phyloP scores from a whole-genome alignment of 2,888 invertebrate genomes.

The Archips crataeganus region DNA sequence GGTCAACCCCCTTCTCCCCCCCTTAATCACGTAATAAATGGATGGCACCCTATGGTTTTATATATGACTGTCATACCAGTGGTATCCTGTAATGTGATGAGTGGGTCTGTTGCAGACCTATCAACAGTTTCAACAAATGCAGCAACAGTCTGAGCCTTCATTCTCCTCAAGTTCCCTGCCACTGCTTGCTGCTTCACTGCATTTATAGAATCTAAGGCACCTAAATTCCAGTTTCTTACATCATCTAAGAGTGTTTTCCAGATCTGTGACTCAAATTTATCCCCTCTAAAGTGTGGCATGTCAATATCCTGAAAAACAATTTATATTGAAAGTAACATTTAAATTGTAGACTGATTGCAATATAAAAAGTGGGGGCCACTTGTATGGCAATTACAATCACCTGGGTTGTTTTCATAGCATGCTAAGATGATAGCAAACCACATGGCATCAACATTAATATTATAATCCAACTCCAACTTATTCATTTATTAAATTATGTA shows the following conservation, averaged over 20 bases:
- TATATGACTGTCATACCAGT: constrained; percentile 59
- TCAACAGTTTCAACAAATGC: constrained; percentile 78
- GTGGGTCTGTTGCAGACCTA: constrained; percentile 74
- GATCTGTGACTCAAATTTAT: constrained; percentile 71
- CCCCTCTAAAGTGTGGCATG: constrained; percentile 66
- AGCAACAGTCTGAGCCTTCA: constrained; percentile 72
- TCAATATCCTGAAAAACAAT: constrained; percentile 69
- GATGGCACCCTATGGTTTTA: background rate
- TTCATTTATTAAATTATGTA: no score
- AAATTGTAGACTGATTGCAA: no score
- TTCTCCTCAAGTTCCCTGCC: constrained; percentile 63
- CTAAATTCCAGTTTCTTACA: constrained; percentile 59
- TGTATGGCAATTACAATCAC: no score
- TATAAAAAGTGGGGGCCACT: no score
- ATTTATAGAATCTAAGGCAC: constrained; percentile 68
- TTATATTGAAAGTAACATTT: background rate
- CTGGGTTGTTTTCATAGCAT: no score
- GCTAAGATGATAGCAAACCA: no score
- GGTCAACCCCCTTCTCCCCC: no score
- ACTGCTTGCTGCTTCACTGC: constrained; percentile 71
- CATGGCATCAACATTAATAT: no score
- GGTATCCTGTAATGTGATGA: constrained; percentile 72
- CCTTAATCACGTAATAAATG: no score
- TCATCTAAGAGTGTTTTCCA: constrained; percentile 70
- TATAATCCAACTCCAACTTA: no score